These are phyloP conservation scores for Petrolisthes cinctipes DNA, from an alignment of 2,888 invertebrate species.

Conservation along the genomic window DNA sequence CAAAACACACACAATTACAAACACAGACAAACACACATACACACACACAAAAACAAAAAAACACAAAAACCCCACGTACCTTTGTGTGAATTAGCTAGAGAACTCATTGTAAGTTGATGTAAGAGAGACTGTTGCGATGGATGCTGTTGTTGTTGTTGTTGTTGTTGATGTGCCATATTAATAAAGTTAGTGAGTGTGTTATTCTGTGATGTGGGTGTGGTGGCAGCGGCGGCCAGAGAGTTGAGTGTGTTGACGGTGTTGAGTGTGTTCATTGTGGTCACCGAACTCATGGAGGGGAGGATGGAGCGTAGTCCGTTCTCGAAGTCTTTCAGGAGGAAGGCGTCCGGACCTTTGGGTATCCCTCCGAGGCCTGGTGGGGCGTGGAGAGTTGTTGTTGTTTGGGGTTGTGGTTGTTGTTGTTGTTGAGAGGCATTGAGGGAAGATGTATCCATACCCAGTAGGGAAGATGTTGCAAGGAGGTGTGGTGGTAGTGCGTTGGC, in stretches of 20 bases:
- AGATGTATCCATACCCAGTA: constrained; percentile 46
- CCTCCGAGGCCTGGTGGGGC: constrained; percentile 58
- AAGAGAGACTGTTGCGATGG: constrained; percentile 60
- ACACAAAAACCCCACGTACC: constrained; percentile 46
- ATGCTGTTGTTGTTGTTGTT: constrained; percentile 46
- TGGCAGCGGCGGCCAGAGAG: constrained; percentile 40
- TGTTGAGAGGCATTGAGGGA: constrained; percentile 48
- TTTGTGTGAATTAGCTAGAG: constrained; percentile 61
- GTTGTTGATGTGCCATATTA: constrained; percentile 63
- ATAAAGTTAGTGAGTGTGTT: constrained; percentile 67
- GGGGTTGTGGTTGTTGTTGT: no score
- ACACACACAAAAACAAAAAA: no score
- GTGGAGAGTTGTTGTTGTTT: no score
- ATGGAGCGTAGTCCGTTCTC: constrained; percentile 71
- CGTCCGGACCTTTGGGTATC: constrained; percentile 65
- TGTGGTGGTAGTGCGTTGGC: constrained; percentile 1
- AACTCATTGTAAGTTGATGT: constrained; percentile 57
- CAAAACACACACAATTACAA: no score
- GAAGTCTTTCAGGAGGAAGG: constrained; percentile 73
- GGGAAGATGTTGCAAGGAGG: constrained; percentile 47
- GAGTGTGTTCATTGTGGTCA: constrained; percentile 67
- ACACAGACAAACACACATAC: no score
- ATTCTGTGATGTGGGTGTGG: constrained; percentile 54
- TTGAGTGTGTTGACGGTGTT: constrained; percentile 59
- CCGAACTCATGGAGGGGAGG: constrained; percentile 71